These are phyloP conservation scores for Dasypolia templi DNA, from an alignment of 2,888 invertebrate genomes.

Conservation along the genomic window DNA sequence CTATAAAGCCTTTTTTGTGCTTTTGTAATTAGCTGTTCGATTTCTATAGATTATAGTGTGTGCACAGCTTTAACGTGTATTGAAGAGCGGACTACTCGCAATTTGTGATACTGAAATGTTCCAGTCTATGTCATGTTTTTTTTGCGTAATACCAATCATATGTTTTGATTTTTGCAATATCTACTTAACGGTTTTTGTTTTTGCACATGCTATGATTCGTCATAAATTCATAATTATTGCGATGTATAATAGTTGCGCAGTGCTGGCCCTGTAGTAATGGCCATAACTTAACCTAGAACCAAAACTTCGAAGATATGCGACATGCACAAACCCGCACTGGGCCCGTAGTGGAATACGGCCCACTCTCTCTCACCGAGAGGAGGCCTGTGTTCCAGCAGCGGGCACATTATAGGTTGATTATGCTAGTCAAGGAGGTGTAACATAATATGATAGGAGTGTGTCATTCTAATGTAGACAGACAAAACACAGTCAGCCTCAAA, in stretches of 20 bases:
- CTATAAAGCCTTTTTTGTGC: slow-evolving; percentile 64
- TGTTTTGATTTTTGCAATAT: slow-evolving; percentile 21
- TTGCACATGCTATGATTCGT: slow-evolving; percentile 1
- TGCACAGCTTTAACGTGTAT: slow-evolving; percentile 38
- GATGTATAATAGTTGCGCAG: background rate
- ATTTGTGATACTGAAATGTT: slow-evolving; percentile 29
- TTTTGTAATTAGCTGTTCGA: slow-evolving; percentile 69
- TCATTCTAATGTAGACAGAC: background rate
- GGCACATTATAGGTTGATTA: too few relatives aligned
- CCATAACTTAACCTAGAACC: too few relatives aligned
- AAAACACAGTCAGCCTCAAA: background rate
- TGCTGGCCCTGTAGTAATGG: too few relatives aligned
- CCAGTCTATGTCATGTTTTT: slow-evolving; percentile 9
- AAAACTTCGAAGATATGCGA: too few relatives aligned
- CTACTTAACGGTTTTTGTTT: slow-evolving; percentile 7
- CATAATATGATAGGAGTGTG: background rate
- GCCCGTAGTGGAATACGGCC: too few relatives aligned
- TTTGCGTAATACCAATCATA: background rate
- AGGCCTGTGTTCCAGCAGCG: too few relatives aligned
- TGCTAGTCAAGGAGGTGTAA: background rate
- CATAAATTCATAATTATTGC: slow-evolving; percentile 5
- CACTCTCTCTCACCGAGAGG: too few relatives aligned
- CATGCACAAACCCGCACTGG: too few relatives aligned
- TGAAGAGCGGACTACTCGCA: slow-evolving; percentile 2
- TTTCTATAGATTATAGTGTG: slow-evolving; percentile 58